phyloP scores from a whole-genome alignment of 2,113 vertebrate genomes.

The Meles meles region DNA sequence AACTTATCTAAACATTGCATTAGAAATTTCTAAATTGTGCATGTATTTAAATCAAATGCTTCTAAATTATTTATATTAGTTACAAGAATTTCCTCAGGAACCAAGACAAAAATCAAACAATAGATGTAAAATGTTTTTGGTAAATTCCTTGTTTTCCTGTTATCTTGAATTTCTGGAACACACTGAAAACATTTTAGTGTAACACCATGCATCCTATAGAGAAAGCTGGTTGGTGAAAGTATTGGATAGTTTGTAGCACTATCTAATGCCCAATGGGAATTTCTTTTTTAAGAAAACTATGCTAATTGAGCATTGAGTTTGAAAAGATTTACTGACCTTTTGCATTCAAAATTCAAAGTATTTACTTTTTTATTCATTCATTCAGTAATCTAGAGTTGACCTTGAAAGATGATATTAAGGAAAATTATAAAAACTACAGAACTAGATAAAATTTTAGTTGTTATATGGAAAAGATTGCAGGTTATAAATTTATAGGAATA shows the following conservation, averaged over 20 bases:
- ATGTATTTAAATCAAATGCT: background rate
- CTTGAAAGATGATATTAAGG: background rate
- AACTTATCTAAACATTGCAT: background rate
- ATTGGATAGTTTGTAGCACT: background rate
- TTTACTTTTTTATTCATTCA: background rate
- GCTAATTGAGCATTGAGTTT: background rate
- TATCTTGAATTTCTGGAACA: background rate
- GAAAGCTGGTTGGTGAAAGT: background rate
- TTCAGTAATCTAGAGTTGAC: background rate
- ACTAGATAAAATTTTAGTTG: background rate
- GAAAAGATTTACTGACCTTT: background rate
- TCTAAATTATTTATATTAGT: background rate
- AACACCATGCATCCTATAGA: background rate
- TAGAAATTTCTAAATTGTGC: background rate
- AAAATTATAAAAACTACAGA: background rate
- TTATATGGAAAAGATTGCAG: background rate
- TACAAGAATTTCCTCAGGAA: background rate
- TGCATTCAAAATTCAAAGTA: background rate
- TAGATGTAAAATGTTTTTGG: background rate
- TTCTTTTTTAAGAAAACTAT: background rate
- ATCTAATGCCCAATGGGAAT: background rate
- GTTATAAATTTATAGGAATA: background rate
- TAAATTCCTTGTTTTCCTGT: background rate
- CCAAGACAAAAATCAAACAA: background rate
- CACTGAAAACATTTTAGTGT: background rate